A percentile compares a stretch with the other conserved stretches of the same genome.
phyloP scores from a whole-genome alignment of 2,888 invertebrate genomes.

The Caenorhabditis sp. region DNA sequence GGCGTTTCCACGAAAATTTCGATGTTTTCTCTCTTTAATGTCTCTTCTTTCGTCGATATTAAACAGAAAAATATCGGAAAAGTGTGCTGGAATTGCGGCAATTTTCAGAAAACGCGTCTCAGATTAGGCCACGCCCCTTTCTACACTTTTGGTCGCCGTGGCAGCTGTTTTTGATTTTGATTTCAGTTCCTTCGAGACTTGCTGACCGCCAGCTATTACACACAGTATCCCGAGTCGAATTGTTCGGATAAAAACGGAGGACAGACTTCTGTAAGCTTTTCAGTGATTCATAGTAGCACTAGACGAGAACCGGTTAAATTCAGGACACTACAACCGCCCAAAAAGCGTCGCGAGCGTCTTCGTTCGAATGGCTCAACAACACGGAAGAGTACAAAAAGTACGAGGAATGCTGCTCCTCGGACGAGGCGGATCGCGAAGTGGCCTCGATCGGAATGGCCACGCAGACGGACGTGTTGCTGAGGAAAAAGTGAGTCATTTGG shows the following conservation, averaged over 20 bases:
- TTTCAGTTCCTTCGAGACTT: constrained; percentile 44
- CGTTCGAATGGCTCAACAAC: constrained; percentile 67
- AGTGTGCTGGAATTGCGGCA: too few relatives aligned
- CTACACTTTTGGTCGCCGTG: too few relatives aligned
- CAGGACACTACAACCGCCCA: constrained; percentile 32
- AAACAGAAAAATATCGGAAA: too few relatives aligned
- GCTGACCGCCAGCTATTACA: constrained; percentile 26
- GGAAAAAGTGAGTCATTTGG: constrained; percentile 35
- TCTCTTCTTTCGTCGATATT: too few relatives aligned
- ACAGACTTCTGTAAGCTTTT: too few relatives aligned
- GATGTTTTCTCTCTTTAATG: too few relatives aligned
- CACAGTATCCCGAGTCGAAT: constrained; percentile 37
- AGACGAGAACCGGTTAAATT: too few relatives aligned
- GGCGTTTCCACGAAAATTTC: too few relatives aligned
- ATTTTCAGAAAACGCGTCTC: too few relatives aligned
- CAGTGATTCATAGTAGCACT: too few relatives aligned
- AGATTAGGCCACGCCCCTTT: too few relatives aligned
- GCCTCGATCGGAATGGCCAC: constrained; percentile 51
- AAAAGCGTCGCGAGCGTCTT: constrained; percentile 62
- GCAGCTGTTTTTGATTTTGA: not conserved
- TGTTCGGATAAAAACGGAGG: constrained; percentile 33
- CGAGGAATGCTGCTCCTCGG: constrained; percentile 58
- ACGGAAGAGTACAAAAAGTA: constrained; percentile 16
- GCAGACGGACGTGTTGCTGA: constrained; percentile 11
- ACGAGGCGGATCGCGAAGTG: constrained; percentile 66